Percentiles rank a stretch among this genome's conserved stretches.
Conservation (phyloP, 2,113 vertebrate genomes). For the Megalops atlanticus region DNA sequence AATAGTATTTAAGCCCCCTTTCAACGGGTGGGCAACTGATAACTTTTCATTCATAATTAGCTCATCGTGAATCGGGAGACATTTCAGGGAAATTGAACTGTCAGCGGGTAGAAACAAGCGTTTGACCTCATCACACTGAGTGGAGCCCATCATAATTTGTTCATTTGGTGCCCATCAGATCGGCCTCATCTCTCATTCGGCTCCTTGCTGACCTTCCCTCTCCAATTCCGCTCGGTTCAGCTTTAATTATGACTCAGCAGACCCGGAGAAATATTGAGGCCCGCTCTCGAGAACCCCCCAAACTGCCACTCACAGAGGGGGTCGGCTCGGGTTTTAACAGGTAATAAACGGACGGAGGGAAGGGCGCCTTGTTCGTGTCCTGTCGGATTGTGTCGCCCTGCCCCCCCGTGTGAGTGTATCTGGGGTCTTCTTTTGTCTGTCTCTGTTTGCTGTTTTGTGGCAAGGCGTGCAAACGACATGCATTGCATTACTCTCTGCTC, state of each 20-base stretch:
- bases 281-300: conserved; percentile 87
- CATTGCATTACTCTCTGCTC: conserved; percentile 24
- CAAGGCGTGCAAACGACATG: conserved; percentile 39
- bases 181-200: conserved; percentile 88
- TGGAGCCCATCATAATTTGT: conserved; percentile 96
- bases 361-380: conserved; percentile 56
- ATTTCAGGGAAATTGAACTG: conserved; percentile 96
- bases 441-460: conserved; percentile 8
- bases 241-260: conserved; percentile 95
- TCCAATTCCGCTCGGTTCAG: conserved; percentile 93
- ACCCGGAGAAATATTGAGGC: conserved; percentile 88
- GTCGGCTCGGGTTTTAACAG: conserved; percentile 87
- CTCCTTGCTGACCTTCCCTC: conserved; percentile 90
- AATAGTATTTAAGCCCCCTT: conserved; percentile 79
- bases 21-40: conserved; percentile 81
- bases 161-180: conserved; percentile 96
- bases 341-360: conserved; percentile 85
- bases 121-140: conserved; percentile 94
- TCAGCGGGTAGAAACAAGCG: conserved; percentile 91
- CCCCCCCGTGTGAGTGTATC: conserved; percentile 48
- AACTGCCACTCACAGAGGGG: conserved; percentile 89
- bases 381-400: conserved; percentile 35
- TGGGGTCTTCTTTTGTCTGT: neutral
- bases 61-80: conserved; percentile 89
- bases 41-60: conserved; percentile 97